Conservation (phyloP, 2,113 vertebrate species). For the Octodon degus region DNA sequence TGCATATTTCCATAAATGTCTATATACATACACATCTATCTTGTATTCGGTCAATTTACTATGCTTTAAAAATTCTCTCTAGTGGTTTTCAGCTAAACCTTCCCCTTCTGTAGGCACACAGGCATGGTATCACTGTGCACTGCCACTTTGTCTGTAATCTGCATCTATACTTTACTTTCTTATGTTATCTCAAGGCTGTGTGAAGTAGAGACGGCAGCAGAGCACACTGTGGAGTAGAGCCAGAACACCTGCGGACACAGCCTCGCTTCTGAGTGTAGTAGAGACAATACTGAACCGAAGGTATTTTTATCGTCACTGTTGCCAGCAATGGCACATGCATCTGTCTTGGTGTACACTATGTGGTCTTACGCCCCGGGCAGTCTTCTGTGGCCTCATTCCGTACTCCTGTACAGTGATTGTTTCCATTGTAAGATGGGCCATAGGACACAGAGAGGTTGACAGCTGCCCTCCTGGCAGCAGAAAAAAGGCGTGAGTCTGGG, state of each 20-base stretch:
- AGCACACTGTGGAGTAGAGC: not conserved
- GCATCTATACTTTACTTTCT: not conserved
- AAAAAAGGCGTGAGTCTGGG: not conserved
- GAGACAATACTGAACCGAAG: not conserved
- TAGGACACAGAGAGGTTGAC: not conserved
- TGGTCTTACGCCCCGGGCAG: not conserved
- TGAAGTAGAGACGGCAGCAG: not conserved
- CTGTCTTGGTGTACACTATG: fast-evolving
- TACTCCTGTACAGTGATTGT: not conserved
- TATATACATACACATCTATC: not conserved
- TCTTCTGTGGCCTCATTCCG: not conserved
- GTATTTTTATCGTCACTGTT: not conserved
- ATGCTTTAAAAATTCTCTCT: not conserved
- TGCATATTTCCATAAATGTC: not conserved
- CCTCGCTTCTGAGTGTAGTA: too few relatives aligned
- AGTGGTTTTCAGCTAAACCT: not conserved
- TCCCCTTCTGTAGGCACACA: not conserved
- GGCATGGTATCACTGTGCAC: fast-evolving
- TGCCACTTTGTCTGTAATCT: not conserved
- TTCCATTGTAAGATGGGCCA: not conserved
- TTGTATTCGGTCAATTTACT: not conserved
- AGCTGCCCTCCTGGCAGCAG: not conserved
- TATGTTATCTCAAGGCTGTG: not conserved
- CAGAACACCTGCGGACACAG: not conserved
- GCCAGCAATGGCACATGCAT: not conserved